Conservation (phyloP, 2,113 vertebrate genomes). For the Sinocyclocheilus anshuiensis region DNA sequence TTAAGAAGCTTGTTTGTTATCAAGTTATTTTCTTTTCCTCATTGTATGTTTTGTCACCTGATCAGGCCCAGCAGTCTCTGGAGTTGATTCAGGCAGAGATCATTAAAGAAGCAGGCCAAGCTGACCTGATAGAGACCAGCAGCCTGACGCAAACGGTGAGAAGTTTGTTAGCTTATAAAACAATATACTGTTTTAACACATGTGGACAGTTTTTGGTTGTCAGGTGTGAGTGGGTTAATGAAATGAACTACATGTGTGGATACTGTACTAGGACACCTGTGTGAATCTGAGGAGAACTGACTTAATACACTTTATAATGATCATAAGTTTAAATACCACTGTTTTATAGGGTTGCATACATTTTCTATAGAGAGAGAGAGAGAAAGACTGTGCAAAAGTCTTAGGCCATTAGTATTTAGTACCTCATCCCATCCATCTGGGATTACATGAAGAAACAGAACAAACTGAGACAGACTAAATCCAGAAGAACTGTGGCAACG, state of each 20-base stretch:
- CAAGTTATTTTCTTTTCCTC: neutral
- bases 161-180: neutral
- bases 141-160: constrained; percentile 83
- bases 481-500: no score
- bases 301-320: neutral
- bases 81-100: constrained; percentile 91
- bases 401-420: no score
- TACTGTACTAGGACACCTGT: neutral
- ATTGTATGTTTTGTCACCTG: neutral
- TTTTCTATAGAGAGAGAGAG: no score
- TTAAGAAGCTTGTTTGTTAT: neutral
- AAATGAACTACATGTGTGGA: neutral
- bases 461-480: no score
- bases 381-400: no score
- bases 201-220: neutral
- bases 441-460: no score
- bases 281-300: neutral
- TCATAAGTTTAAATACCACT: no score
- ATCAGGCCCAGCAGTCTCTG: constrained; percentile 91
- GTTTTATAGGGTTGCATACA: no score
- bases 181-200: neutral
- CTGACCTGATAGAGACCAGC: constrained; percentile 88
- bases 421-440: no score
- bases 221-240: neutral
- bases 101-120: constrained; percentile 81